Base-by-base conservation (phyloP, 2,797 vertebrate species). In the Eulemur rubriventer region DNA sequence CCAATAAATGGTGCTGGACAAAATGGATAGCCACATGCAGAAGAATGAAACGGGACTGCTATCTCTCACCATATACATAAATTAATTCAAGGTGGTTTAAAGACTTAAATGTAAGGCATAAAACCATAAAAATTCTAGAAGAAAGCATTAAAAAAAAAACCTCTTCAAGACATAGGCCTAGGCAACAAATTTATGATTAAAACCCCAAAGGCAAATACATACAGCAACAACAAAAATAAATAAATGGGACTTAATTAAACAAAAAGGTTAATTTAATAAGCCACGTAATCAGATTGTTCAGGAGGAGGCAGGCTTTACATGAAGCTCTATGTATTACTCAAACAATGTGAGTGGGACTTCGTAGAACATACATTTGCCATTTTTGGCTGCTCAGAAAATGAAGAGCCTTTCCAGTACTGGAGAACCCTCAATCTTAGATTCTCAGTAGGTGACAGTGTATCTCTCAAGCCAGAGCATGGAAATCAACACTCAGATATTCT, bases 371-470 rank as follows among this genome's bases (percentile, higher is more conserved):
- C 24, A 67, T 24, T 86, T 84, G 12, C 46, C 63, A 89, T 61
- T 95, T 94, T 84, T 43, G 65, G 35, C 50, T 83, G 30, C 52
- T 91, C 46, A 94, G 17, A 94, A 89, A 38, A 50, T 55, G 48
- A 93, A 87, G 52, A 69, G 11, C 24, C 55, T 87, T 82, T 95
- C 70, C 87, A 87, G 16, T 57, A 70, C 79, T 48, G 52, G 35
- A 85, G 28, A 94, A 59, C 4, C 20, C 41, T 73, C 13, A 65
- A 14, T 75, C 48, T 94, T 22, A 93, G 84, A 50, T 38, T 87
- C 38, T 86, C 63, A 41, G 57, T 76, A 59, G 30, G 30, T 85
- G 11, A 78, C 7, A 89, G 41, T 10, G 6, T 84, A 87, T 85
- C 33, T 70, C 59, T 38, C 50, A 83, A 16, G 33, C 28, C 28